These are phyloP conservation scores for Haliclona indistincta DNA, from an alignment of 37 sponge, comb jelly and placozoan genomes.

Conservation along the genomic window DNA sequence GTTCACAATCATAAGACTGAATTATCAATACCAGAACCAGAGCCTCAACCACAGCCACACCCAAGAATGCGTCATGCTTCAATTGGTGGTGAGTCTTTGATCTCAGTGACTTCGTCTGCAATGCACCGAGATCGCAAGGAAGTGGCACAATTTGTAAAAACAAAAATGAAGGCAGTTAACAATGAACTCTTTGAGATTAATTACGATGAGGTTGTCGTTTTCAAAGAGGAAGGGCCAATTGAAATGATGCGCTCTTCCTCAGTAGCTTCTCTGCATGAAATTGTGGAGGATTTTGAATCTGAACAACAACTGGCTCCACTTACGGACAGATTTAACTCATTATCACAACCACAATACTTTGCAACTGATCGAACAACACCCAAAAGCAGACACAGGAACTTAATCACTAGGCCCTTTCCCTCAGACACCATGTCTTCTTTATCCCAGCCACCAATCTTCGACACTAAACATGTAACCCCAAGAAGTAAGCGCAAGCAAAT, in stretches of 20 bases:
- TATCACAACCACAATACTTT: not conserved
- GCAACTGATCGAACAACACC: not conserved
- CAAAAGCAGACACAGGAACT: not conserved
- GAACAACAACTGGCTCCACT: not conserved
- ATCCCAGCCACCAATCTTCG: too few relatives aligned
- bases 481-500: too few relatives aligned
- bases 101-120: not conserved
- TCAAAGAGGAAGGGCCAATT: slow-evolving; percentile 52
- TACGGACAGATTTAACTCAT: not conserved
- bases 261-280: slow-evolving; percentile 63
- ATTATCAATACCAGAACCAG: not conserved
- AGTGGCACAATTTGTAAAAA: slow-evolving; percentile 19
- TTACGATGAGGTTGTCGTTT: slow-evolving; percentile 34
- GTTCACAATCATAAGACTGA: too few relatives aligned
- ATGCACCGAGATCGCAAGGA: slow-evolving; percentile 16
- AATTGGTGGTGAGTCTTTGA: too few relatives aligned
- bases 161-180: slow-evolving; percentile 31
- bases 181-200: slow-evolving; percentile 10
- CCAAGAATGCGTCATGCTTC: too few relatives aligned
- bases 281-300: slow-evolving; percentile 1
- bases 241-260: slow-evolving; percentile 62
- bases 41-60: not conserved
- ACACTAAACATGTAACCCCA: too few relatives aligned
- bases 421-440: too few relatives aligned
- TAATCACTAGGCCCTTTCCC: too few relatives aligned